Conservation (phyloP, 2,113 vertebrate genomes). For the Urocolius indicus region DNA sequence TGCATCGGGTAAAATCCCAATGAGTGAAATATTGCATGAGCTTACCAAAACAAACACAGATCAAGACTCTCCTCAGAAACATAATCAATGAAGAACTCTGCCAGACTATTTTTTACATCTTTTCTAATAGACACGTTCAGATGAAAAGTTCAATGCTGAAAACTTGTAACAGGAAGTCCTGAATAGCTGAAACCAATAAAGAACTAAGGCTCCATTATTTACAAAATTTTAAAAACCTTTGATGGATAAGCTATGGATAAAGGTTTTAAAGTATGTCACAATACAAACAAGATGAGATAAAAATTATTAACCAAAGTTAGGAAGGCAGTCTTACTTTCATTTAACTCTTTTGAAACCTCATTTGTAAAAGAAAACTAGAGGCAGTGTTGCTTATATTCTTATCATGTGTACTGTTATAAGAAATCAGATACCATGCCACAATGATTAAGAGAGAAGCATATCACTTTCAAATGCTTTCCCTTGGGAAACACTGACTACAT, state of each 20-base stretch:
- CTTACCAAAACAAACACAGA: neutral
- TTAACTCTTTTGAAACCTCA: neutral
- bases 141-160: neutral
- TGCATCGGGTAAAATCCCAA: neutral
- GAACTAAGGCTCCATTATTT: neutral
- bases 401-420: neutral
- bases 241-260: neutral
- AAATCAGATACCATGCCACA: neutral
- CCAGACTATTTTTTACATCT: neutral
- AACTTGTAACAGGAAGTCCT: neutral
- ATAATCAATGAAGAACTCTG: neutral
- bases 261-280: neutral
- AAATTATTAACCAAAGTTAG: neutral
- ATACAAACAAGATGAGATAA: neutral
- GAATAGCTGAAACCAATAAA: neutral
- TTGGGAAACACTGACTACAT: neutral
- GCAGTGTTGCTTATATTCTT: neutral
- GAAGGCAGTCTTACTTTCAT: neutral
- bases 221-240: neutral
- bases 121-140: neutral
- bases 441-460: neutral
- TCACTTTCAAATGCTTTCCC: neutral
- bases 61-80: neutral
- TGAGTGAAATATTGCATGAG: neutral
- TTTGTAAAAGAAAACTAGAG: neutral